These are phyloP conservation scores for Gymnorhina tibicen DNA, from an alignment of 2,113 vertebrate species.

Conservation along the genomic window DNA sequence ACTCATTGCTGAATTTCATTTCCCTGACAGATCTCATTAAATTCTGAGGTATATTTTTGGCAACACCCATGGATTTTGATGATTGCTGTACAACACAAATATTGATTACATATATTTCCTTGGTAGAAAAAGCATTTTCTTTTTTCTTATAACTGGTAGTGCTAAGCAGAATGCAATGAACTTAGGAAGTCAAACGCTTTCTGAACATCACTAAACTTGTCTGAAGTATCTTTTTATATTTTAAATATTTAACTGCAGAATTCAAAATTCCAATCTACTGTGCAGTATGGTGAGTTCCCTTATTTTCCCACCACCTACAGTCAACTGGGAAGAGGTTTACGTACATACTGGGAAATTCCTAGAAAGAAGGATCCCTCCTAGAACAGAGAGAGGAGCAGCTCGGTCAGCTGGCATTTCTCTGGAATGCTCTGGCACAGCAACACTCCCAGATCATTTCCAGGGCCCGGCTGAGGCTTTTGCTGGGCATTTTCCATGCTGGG, in stretches of 20 bases:
- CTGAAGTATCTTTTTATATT: background rate
- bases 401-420: background rate
- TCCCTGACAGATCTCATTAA: background rate
- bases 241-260: background rate
- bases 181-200: background rate
- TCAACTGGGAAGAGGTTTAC: background rate
- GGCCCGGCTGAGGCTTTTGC: background rate
- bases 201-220: background rate
- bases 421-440: background rate
- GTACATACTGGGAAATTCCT: background rate
- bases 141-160: background rate
- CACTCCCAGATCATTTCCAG: background rate
- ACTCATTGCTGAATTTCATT: background rate
- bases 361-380: background rate
- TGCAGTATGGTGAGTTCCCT: background rate
- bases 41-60: background rate
- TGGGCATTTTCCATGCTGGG: background rate
- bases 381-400: background rate
- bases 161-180: background rate
- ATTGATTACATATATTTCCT: background rate
- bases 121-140: background rate
- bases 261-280: background rate
- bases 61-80: background rate
- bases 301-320: background rate
- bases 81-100: background rate